Percentiles rank a stretch among this genome's conserved stretches.
Conservation (phyloP, 2,113 vertebrate species). For the Noturus placidus region DNA sequence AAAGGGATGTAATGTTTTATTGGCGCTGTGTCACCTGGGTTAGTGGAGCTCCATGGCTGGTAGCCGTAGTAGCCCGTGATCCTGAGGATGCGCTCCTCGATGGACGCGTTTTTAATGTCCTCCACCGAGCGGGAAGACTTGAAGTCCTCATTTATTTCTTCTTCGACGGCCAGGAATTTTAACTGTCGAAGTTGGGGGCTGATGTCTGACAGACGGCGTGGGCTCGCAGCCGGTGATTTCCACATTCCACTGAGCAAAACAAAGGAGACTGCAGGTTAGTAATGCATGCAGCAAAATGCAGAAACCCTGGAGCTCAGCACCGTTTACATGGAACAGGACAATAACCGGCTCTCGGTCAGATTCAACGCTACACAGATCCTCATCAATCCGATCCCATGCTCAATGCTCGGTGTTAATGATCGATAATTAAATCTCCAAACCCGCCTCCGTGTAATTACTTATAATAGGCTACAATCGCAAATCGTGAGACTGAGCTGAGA, state of each 20-base stretch:
- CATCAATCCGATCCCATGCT: too few relatives aligned
- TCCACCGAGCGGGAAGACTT: slow-evolving; percentile 92
- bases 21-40: slow-evolving; percentile 74
- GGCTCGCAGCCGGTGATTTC: slow-evolving; percentile 89
- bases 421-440: neutral
- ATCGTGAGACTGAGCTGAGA: neutral
- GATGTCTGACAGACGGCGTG: slow-evolving; percentile 93
- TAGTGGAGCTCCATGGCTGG: slow-evolving; percentile 88
- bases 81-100: slow-evolving; percentile 86
- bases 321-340: neutral
- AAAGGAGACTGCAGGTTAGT: slow-evolving; percentile 34
- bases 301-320: slow-evolving; percentile 40
- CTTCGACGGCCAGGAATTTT: slow-evolving; percentile 91
- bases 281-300: slow-evolving; percentile 22
- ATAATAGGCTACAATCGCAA: neutral
- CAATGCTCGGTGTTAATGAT: neutral
- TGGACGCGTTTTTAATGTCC: slow-evolving; percentile 88
- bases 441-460: neutral
- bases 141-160: slow-evolving; percentile 91
- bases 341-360: neutral
- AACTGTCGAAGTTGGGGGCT: slow-evolving; percentile 95
- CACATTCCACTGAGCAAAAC: slow-evolving; percentile 81
- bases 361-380: too few relatives aligned
- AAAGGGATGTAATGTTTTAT: neutral
- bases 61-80: slow-evolving; percentile 97